Evolutionary conservation across 1,140 invertebrate genomes (phyloP).

Genomic region (Tetragonula clypearis): DNA sequence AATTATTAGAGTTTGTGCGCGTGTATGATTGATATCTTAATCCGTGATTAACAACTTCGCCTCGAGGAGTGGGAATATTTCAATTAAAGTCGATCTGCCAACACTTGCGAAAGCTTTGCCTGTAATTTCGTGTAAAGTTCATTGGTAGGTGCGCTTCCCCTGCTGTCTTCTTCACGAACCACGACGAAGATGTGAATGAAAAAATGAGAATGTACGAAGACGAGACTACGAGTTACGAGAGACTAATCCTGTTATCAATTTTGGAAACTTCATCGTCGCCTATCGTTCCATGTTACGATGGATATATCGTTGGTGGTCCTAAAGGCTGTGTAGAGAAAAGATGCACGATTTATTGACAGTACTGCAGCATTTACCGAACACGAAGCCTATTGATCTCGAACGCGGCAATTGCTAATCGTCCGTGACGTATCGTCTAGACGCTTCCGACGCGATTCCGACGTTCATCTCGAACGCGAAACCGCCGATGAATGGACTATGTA

Average conservation of each 20-base stretch:
- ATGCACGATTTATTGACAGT: no score
- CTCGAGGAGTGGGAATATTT: neutral
- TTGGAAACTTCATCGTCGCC: neutral
- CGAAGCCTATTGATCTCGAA: constrained; percentile 65
- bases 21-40: neutral
- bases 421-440: constrained; percentile 69
- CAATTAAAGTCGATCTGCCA: neutral
- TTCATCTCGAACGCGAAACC: no score
- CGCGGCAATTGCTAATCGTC: constrained; percentile 55
- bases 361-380: constrained; percentile 59
- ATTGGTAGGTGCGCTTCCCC: neutral
- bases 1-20: neutral
- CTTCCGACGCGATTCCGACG: constrained; percentile 16
- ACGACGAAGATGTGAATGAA: neutral
- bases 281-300: neutral
- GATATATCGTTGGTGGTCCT: constrained; percentile 35
- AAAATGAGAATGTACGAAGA: neutral
- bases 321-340: neutral
- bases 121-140: neutral
- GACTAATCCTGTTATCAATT: neutral
- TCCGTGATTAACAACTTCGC: neutral
- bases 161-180: neutral
- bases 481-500: neutral
- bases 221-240: neutral
- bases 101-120: neutral